A percentile compares a stretch with the other conserved stretches of the same genome.
Evolutionary conservation across 2,888 invertebrate species (phyloP).

Genomic region (Tethea ocularis): DNA sequence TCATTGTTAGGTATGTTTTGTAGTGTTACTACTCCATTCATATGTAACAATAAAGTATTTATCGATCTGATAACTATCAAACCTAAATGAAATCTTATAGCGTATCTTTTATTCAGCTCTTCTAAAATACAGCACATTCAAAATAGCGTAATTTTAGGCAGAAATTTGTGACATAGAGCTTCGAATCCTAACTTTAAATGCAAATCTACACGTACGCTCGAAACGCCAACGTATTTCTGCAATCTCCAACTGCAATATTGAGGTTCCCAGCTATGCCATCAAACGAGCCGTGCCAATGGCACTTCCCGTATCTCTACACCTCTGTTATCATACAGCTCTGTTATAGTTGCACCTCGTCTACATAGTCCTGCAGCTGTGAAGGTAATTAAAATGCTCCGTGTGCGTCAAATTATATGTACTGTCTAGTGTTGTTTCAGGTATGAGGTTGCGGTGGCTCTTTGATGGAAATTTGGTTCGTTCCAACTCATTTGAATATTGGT

Average conservation of each 20-base stretch:
- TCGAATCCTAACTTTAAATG: not conserved
- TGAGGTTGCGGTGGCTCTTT: not conserved
- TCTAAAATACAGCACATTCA: too few relatives aligned
- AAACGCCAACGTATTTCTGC: not conserved
- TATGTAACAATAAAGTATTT: too few relatives aligned
- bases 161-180: not conserved
- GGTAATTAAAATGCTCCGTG: slow-evolving; percentile 52
- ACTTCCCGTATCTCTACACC: slow-evolving; percentile 26
- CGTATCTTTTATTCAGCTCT: too few relatives aligned
- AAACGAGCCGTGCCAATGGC: slow-evolving; percentile 1
- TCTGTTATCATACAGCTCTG: slow-evolving; percentile 19
- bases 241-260: not conserved
- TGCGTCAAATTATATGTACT: slow-evolving; percentile 46
- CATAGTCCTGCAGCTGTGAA: slow-evolving; percentile 39
- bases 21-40: too few relatives aligned
- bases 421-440: slow-evolving; percentile 37
- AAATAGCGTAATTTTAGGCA: not conserved
- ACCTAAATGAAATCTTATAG: too few relatives aligned
- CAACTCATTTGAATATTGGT: not conserved
- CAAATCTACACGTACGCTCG: not conserved
- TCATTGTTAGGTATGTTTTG: too few relatives aligned
- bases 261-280: not conserved
- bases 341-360: slow-evolving; percentile 36
- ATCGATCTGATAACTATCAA: too few relatives aligned
- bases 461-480: not conserved